phyloP scores from a whole-genome alignment of 2,888 invertebrate species.

The Callosobruchus maculatus region DNA sequence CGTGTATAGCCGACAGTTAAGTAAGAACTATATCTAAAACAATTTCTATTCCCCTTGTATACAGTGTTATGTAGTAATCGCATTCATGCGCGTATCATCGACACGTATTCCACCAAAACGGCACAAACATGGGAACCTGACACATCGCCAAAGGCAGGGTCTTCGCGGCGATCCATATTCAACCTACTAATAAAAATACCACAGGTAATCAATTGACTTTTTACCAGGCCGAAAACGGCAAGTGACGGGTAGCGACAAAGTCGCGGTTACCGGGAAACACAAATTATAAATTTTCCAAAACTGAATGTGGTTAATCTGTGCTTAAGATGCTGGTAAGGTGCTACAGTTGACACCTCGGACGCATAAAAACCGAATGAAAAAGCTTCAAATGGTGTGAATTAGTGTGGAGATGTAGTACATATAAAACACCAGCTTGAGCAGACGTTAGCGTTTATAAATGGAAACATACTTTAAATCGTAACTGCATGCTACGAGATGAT shows the following conservation, averaged over 20 bases:
- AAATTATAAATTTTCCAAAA: neutral
- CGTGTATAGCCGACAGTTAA: no score
- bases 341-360: neutral
- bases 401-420: neutral
- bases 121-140: slow-evolving; percentile 22
- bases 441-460: neutral
- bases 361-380: neutral
- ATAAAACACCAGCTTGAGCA: neutral
- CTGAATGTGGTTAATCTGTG: neutral
- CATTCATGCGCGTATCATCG: slow-evolving; percentile 22
- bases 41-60: neutral
- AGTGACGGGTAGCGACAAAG: slow-evolving; percentile 4
- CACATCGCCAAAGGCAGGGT: slow-evolving; percentile 16
- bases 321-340: neutral
- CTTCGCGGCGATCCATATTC: slow-evolving; percentile 7
- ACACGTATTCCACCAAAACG: slow-evolving; percentile 23
- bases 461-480: neutral
- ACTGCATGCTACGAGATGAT: neutral
- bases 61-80: slow-evolving; percentile 11
- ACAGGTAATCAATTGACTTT: slow-evolving; percentile 23
- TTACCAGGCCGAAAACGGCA: slow-evolving; percentile 9
- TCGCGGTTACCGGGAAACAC: neutral
- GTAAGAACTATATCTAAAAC: no score
- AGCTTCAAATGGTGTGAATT: neutral
- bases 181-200: slow-evolving; percentile 22